Base-by-base conservation (phyloP, 2,888 invertebrate species). In the Tetranychus piercei region DNA sequence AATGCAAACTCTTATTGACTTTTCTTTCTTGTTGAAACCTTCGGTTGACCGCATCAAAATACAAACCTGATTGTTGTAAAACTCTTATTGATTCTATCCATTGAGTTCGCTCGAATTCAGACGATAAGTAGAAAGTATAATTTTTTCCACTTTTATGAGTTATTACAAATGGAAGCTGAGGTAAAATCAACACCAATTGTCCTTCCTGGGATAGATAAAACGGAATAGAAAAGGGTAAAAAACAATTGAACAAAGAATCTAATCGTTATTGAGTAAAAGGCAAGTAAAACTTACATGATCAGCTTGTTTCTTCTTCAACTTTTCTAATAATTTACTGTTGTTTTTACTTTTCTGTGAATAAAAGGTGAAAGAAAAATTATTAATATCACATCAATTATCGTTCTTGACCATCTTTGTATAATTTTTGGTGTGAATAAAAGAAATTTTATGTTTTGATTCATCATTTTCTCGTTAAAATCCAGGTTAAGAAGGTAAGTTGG, bases 11-110 rank as follows among this genome's bases (percentile, higher is more conserved):
- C n/a, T 67, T 55, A 15, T 55, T 55, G 9, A 9, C 15, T 9
- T 69, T 18, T 22, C 22, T 22, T n/a, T 69, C 9, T 11, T 69
- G 11, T 9, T n/a, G 9, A 34, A 34, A 69, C 69, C 4, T 69
- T 69, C 69, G 34, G 22, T 22, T 34, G 69, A 69, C 22, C 69
- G 69, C 5, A 55, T 6, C 55, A 55, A 55, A 15, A 55, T 55
- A 34, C 73, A 43, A 80, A 87, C 78, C 79, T 64, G 78, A 76
- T 20, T 78, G 87, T 85, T 91, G 90, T 76, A 94, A 84, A 34
- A 90, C 89, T 79, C 89, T 88, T 78, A 95, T 90, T 4, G 94
- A 90, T 81, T 94, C 94, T 78, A 91, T 88, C 94, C 94, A 95
- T 82, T 94, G 93, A 78, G 90, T 90, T 74, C 93, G 86, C 83